These are phyloP conservation scores for Steatornis caripensis DNA, from an alignment of 2,113 vertebrate genomes.

Conservation along the genomic window DNA sequence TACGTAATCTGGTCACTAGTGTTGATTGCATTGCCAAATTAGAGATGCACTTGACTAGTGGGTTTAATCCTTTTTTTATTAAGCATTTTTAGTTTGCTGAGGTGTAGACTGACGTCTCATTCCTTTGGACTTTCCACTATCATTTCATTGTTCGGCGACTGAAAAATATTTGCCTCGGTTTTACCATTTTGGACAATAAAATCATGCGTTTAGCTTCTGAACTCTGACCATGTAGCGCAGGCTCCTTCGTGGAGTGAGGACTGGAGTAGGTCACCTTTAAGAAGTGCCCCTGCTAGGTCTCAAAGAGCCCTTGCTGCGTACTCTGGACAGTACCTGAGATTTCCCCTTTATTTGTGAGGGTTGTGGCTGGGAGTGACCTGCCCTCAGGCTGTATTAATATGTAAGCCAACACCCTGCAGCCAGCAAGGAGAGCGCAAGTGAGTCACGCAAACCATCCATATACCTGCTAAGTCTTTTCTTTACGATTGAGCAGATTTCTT, in stretches of 20 bases:
- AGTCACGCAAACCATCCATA: neutral
- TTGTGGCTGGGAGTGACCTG: neutral
- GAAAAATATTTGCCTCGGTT: neutral
- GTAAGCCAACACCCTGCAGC: neutral
- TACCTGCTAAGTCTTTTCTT: neutral
- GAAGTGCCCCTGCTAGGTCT: neutral
- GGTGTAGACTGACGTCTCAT: neutral
- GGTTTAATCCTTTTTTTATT: neutral
- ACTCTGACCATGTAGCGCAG: neutral
- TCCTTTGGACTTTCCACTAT: neutral
- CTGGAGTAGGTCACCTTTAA: neutral
- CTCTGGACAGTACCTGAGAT: neutral
- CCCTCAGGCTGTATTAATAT: neutral
- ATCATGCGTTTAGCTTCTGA: neutral
- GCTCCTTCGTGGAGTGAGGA: neutral
- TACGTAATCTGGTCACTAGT: neutral
- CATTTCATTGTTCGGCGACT: neutral
- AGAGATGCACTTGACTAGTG: neutral
- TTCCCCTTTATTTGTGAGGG: neutral
- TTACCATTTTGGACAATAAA: neutral
- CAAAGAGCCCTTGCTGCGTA: neutral
- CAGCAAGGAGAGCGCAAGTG: neutral
- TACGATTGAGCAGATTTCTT: neutral
- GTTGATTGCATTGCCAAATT: neutral
- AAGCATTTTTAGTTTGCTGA: neutral